These are phyloP conservation scores for Anastatus disparis DNA, from an alignment of 1,140 invertebrate genomes.

Conservation along the genomic window DNA sequence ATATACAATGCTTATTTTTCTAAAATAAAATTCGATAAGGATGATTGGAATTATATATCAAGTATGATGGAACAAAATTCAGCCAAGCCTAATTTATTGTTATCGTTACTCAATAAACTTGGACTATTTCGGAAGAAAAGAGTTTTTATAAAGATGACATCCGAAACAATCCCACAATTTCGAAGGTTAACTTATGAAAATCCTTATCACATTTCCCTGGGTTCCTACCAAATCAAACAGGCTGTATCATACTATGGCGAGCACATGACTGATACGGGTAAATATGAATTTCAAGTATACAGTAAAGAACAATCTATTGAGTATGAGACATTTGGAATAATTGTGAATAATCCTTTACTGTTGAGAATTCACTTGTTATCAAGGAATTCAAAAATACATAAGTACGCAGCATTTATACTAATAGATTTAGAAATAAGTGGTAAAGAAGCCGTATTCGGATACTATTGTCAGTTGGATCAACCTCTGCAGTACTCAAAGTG, in stretches of 20 bases:
- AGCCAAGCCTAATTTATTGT: background rate
- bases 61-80: background rate
- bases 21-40: background rate
- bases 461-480: no score
- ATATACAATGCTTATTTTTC: background rate
- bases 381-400: no score
- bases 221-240: conserved; percentile 18
- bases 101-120: background rate
- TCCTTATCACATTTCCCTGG: background rate
- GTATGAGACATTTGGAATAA: no score
- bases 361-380: no score
- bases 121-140: background rate
- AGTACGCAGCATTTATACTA: no score
- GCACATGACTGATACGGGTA: conserved; percentile 7
- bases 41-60: background rate
- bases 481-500: no score
- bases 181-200: background rate
- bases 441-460: no score
- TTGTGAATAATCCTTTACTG: no score
- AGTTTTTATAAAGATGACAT: background rate
- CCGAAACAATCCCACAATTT: background rate
- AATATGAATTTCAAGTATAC: conserved; percentile 3
- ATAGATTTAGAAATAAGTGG: no score
- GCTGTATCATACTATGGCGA: conserved; percentile 22
- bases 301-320: background rate